Evolutionary conservation across 2,113 vertebrate genomes (phyloP).

Genomic region (Tretioscincus oriximinensis): DNA sequence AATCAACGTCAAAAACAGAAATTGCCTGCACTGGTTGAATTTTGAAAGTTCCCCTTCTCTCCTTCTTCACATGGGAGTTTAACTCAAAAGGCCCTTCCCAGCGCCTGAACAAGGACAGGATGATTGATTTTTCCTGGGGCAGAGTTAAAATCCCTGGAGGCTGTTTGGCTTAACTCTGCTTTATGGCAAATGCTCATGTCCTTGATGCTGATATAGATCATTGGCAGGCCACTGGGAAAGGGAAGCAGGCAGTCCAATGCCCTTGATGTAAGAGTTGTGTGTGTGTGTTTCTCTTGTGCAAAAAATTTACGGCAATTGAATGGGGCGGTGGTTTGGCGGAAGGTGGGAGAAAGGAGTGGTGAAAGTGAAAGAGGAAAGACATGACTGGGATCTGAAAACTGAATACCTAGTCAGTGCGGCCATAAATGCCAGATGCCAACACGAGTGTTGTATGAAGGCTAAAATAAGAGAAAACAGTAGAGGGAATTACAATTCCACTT

Average conservation of each 20-base stretch:
- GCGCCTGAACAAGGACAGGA: slow-evolving; percentile 13
- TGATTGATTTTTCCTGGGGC: slow-evolving; percentile 32
- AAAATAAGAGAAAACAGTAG: too few species aligned
- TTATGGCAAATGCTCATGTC: neutral
- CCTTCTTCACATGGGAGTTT: neutral
- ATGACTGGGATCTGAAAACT: too few species aligned
- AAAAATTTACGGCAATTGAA: too few species aligned
- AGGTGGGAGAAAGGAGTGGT: too few species aligned
- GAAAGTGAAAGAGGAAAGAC: too few species aligned
- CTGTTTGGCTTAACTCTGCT: neutral
- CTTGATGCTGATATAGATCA: slow-evolving; percentile 14
- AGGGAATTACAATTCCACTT: too few species aligned
- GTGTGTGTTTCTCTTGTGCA: too few species aligned
- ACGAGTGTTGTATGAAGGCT: too few species aligned
- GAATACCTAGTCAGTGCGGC: too few species aligned
- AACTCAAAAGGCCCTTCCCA: slow-evolving; percentile 4
- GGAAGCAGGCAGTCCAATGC: slow-evolving; percentile 1
- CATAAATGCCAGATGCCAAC: too few species aligned
- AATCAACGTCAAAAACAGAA: neutral
- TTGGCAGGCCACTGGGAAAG: neutral
- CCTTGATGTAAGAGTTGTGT: neutral
- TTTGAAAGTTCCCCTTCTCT: neutral
- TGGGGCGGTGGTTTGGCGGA: too few species aligned
- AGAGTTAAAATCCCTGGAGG: neutral
- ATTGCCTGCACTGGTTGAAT: neutral